A percentile compares a stretch with the other conserved stretches of the same genome.
Evolutionary conservation across 2,888 invertebrate species (phyloP).

Genomic region (Pseudococcus viburni): DNA sequence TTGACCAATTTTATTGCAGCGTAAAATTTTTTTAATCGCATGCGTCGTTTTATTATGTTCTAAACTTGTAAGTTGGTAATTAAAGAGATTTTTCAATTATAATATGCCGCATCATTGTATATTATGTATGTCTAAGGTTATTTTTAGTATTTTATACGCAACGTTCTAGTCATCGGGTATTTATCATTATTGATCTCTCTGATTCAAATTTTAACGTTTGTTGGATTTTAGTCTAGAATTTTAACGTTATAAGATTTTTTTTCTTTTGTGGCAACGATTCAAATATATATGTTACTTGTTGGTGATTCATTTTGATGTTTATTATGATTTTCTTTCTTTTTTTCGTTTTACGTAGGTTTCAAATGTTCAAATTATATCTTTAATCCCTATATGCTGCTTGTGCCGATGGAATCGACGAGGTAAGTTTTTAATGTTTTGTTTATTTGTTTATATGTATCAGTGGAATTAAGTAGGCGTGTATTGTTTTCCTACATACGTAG

Average conservation of each 20-base stretch:
- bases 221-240: neutral
- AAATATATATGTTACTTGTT: constrained; percentile 59
- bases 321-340: constrained; percentile 12
- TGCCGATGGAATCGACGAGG: neutral
- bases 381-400: neutral
- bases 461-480: neutral
- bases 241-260: constrained; percentile 45
- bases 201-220: constrained; percentile 38
- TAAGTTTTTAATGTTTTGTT: neutral
- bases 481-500: neutral
- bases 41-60: constrained; percentile 33
- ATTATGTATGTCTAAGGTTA: constrained; percentile 48
- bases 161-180: constrained; percentile 63
- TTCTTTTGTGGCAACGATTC: constrained; percentile 39
- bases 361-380: neutral
- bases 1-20: constrained; percentile 39
- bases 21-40: constrained; percentile 44
- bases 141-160: constrained; percentile 56
- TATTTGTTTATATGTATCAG: neutral
- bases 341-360: constrained; percentile 50
- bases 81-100: constrained; percentile 17
- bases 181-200: constrained; percentile 21
- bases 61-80: constrained; percentile 25
- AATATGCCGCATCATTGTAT: constrained; percentile 5
- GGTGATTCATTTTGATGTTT: constrained; percentile 27